Evolutionary conservation across 2,113 vertebrate species (phyloP).

Genomic region (Pygathrix nemaeus): DNA sequence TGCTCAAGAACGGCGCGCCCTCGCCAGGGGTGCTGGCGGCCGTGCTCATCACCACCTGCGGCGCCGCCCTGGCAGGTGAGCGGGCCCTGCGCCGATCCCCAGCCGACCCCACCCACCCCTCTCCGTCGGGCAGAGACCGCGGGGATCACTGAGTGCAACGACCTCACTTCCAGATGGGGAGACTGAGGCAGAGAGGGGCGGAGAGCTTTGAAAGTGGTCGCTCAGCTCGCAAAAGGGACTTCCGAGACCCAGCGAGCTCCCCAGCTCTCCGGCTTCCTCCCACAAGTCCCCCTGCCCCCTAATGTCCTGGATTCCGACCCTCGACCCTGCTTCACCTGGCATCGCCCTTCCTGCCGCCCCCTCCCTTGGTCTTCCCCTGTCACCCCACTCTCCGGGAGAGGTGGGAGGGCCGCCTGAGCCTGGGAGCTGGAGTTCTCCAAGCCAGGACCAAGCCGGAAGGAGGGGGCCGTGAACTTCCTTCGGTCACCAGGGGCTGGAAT

Average conservation of each 20-base stretch:
- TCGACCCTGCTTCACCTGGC: not conserved
- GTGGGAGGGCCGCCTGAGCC: not conserved
- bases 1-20: conserved; percentile 93
- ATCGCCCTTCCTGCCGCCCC: not conserved
- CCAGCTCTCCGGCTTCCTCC: not conserved
- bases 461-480: conserved; percentile 34
- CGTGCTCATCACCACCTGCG: conserved; percentile 95
- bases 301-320: not conserved
- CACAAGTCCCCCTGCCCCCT: not conserved
- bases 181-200: conserved; percentile 25
- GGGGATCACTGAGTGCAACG: not conserved
- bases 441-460: not conserved
- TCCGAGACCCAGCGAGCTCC: not conserved
- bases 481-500: not conserved
- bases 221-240: not conserved
- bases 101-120: not conserved
- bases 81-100: conserved; percentile 16
- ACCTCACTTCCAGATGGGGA: conserved; percentile 32
- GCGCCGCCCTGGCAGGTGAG: conserved; percentile 95
- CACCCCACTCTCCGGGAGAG: not conserved
- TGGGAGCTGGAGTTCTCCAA: not conserved
- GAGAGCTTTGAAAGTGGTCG: not conserved
- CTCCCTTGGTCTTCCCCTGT: not conserved
- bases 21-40: conserved; percentile 91
- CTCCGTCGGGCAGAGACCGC: not conserved